These are phyloP conservation scores for Hydriomena furcata DNA, from an alignment of 2,888 invertebrate genomes.

Conservation along the genomic window DNA sequence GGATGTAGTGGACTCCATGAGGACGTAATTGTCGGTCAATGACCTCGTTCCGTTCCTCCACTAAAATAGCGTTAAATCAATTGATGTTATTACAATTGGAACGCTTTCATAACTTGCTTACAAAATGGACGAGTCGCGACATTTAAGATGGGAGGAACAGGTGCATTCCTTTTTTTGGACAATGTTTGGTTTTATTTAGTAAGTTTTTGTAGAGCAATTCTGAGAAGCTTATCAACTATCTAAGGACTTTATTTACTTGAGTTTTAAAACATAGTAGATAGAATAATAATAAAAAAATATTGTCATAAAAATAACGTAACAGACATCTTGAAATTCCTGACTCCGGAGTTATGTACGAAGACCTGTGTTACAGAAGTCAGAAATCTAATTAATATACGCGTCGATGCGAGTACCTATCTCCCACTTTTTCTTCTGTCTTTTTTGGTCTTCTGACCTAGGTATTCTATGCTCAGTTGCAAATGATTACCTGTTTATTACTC, in stretches of 20 bases:
- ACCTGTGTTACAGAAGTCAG: too few relatives aligned
- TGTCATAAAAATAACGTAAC: too few relatives aligned
- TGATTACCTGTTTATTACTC: too few relatives aligned
- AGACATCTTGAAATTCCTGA: too few relatives aligned
- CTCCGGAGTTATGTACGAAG: too few relatives aligned
- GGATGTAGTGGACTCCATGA: conserved; percentile 58
- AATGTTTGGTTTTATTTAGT: conserved; percentile 26
- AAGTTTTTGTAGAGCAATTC: conserved; percentile 18
- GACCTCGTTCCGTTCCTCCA: conserved; percentile 79
- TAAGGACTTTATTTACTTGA: neutral
- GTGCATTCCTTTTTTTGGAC: conserved; percentile 50
- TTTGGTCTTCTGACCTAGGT: too few relatives aligned
- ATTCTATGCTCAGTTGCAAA: too few relatives aligned
- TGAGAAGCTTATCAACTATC: neutral
- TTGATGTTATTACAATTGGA: conserved; percentile 82
- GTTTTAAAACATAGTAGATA: too few relatives aligned
- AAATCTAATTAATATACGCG: too few relatives aligned
- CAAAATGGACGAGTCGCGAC: conserved; percentile 52
- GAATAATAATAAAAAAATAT: too few relatives aligned
- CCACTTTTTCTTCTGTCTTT: too few relatives aligned
- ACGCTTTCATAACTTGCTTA: conserved; percentile 68
- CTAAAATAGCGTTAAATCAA: conserved; percentile 82
- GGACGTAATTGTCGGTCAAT: conserved; percentile 80
- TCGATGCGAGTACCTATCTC: too few relatives aligned
- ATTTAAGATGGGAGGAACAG: conserved; percentile 45